phyloP scores from a whole-genome alignment of 2,888 invertebrate species.

The Hanleya hanleyi region DNA sequence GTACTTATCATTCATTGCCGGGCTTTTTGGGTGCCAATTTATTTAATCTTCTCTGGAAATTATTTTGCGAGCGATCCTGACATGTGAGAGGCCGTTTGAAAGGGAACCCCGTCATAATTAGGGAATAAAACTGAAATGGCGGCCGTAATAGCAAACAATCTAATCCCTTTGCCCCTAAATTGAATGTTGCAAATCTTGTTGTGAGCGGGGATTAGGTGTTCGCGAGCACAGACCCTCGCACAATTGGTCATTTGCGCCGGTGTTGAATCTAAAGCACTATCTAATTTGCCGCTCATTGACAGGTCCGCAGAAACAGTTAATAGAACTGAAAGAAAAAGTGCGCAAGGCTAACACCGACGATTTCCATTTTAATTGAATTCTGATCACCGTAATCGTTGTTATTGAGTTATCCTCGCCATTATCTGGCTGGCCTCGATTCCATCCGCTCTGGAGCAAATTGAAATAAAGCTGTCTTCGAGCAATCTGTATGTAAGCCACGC shows the following conservation, averaged over 20 bases:
- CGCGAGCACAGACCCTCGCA: conserved; percentile 32
- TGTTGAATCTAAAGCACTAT: conserved; percentile 46
- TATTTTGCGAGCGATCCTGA: neutral
- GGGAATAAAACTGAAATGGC: conserved; percentile 47
- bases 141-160: conserved; percentile 43
- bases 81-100: neutral
- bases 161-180: conserved; percentile 47
- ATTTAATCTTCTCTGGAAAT: neutral
- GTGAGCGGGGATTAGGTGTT: conserved; percentile 37
- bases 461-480: conserved; percentile 45
- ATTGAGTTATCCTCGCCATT: conserved; percentile 4
- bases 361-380: conserved; percentile 54
- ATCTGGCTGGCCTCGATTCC: neutral
- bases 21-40: neutral
- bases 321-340: conserved; percentile 17
- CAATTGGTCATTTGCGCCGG: conserved; percentile 38
- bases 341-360: conserved; percentile 25
- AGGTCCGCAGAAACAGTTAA: conserved; percentile 4
- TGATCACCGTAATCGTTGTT: conserved; percentile 42
- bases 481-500: conserved; percentile 14
- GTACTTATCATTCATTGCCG: conserved; percentile 7
- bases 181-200: conserved; percentile 51
- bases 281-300: conserved; percentile 43
- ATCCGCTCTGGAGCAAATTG: conserved; percentile 38
- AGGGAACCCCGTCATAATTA: conserved; percentile 45